Conservation (phyloP, 1,140 invertebrate genomes). For the Diorhabda elongata region DNA sequence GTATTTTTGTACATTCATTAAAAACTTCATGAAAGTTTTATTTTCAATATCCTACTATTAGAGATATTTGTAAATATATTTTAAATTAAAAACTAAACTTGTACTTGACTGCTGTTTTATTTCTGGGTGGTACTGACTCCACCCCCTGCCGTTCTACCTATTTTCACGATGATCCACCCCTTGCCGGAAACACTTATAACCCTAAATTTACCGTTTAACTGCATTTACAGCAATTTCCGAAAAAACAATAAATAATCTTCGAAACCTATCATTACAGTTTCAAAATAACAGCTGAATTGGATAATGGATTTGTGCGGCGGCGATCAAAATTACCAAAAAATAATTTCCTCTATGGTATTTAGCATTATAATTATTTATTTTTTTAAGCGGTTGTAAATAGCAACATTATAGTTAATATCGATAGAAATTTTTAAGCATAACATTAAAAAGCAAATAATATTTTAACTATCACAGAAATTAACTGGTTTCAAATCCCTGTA, state of each 20-base stretch:
- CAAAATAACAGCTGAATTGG: neutral
- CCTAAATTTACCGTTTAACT: conserved; percentile 9
- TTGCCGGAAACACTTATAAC: conserved; percentile 3
- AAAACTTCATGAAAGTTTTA: neutral
- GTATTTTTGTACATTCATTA: neutral
- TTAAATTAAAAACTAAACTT: too few species aligned
- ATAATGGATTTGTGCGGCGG: neutral
- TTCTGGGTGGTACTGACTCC: neutral
- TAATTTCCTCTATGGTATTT: neutral
- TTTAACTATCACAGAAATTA: too few species aligned
- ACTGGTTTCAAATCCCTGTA: too few species aligned
- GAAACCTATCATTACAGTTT: conserved; percentile 3
- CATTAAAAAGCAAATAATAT: too few species aligned
- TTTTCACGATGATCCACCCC: neutral
- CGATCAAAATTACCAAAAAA: neutral
- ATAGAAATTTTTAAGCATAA: too few species aligned
- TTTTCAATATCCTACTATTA: too few species aligned
- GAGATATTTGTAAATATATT: too few species aligned
- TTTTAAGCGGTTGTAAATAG: too few species aligned
- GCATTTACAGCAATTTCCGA: conserved; percentile 8
- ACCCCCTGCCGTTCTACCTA: neutral
- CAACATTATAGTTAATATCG: too few species aligned
- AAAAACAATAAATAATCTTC: conserved; percentile 9
- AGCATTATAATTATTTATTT: too few species aligned
- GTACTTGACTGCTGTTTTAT: neutral